phyloP scores from a whole-genome alignment of 2,888 invertebrate genomes.

The Papilio demoleus region DNA sequence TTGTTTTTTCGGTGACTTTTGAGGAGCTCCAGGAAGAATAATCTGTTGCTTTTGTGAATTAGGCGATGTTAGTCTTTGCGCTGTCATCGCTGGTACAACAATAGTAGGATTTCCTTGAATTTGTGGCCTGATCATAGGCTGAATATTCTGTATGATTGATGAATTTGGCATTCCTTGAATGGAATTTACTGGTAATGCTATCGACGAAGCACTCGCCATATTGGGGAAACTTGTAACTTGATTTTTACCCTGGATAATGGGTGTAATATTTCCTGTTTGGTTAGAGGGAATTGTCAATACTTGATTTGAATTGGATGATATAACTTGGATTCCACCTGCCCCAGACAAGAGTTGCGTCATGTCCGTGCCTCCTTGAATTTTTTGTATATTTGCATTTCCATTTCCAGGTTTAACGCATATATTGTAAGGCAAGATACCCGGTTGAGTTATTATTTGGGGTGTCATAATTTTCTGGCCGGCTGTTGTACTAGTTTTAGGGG shows the following conservation, averaged over 20 bases:
- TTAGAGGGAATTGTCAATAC: conserved; percentile 76
- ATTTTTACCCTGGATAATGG: conserved; percentile 76
- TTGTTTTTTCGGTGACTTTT: conserved; percentile 80
- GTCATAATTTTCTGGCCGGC: conserved; percentile 72
- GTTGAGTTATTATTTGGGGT: conserved; percentile 77
- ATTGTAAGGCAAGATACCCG: conserved; percentile 74
- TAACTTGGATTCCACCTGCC: conserved; percentile 78
- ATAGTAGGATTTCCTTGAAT: conserved; percentile 78
- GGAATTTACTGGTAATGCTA: conserved; percentile 77
- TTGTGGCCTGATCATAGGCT: conserved; percentile 79
- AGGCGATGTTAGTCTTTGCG: conserved; percentile 75
- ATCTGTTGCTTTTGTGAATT: conserved; percentile 76
- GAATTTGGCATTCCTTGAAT: conserved; percentile 77
- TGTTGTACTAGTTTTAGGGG: conserved; percentile 73
- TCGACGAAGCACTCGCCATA: conserved; percentile 79
- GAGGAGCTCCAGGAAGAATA: conserved; percentile 68
- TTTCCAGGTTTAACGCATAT: conserved; percentile 79
- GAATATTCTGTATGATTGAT: conserved; percentile 78
- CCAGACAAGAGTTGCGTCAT: conserved; percentile 77
- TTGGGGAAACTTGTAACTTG: conserved; percentile 77
- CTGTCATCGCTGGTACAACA: conserved; percentile 75
- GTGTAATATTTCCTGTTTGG: conserved; percentile 66
- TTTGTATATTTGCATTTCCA: conserved; percentile 71
- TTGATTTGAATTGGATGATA: conserved; percentile 81
- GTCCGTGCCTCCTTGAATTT: conserved; percentile 72